Conservation (phyloP, 2,797 vertebrate genomes). For the Sarcoramphus papa region DNA sequence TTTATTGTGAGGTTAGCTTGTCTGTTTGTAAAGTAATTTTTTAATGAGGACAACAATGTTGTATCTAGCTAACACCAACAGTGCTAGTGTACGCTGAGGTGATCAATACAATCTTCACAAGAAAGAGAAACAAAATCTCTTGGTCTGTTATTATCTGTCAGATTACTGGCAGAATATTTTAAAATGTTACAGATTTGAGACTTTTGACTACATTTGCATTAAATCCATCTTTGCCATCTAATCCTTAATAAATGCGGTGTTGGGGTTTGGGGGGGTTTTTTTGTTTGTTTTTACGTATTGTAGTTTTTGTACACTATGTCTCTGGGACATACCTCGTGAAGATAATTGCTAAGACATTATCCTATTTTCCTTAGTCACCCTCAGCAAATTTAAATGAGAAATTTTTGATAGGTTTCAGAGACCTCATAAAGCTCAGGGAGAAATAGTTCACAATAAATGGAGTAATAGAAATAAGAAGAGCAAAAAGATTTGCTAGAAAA, state of each 20-base stretch:
- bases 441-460: background rate
- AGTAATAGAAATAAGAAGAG: background rate
- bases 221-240: background rate
- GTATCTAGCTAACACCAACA: background rate
- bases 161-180: background rate
- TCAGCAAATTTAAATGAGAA: background rate
- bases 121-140: background rate
- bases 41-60: background rate
- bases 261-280: fast-evolving
- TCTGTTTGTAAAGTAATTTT: background rate
- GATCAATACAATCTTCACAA: background rate
- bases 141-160: background rate
- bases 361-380: background rate
- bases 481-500: background rate
- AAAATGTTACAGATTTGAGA: background rate
- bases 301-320: background rate
- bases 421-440: background rate
- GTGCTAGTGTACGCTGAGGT: background rate
- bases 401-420: background rate
- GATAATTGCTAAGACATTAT: background rate
- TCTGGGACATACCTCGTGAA: background rate
- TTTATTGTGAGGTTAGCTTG: background rate
- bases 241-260: background rate
- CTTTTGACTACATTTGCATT: background rate
- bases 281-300: background rate